Base-by-base conservation (phyloP, 2,797 vertebrate genomes). In the Pseudocheirus occidentalis region DNA sequence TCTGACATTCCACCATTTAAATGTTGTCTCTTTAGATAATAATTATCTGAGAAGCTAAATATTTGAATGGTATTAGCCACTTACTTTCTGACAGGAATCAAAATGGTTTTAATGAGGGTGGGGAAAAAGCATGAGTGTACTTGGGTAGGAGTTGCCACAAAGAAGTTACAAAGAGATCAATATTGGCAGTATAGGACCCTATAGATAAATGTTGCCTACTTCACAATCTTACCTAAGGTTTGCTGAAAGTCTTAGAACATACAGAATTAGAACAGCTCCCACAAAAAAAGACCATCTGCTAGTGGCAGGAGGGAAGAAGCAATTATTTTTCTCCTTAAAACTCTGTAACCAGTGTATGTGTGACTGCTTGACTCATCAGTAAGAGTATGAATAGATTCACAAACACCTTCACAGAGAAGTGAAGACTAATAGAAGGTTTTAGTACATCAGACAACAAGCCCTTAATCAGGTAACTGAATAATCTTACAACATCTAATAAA, bases 401-500 rank as follows among this genome's bases (percentile, higher is more conserved):
- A 97, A 96, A 95, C 66, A 92, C 34, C 90, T 90, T 93, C 56
- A 1, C 40, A 29, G 92, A 89, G 2, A 16, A 87, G 28, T 66
- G 16, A 21, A 95, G 54, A 97, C 16, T 91, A 97, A 97, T 95
- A 92, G 21, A 0, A 5, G 7, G 27, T 29, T 92, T 93, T 92
- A 92, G 89, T 28, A 7, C 11, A 91, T 92, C 2, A 95, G 95
- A 93, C 56, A 90, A 31, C 87, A 95, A 93, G 94, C 29, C 91
- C 57, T 97, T 97, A 90, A 95, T 97, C 91, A 96, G 55, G 92
- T 94, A 95, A 97, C 40, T 95, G 57, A 96, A 97, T 96, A 95
- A 94, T 66, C 10, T 93, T 95, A 56, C 87, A 95, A 93, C 87
- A 56, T 95, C 34, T 96, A 96, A 94, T 92, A 97, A 57, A 28